phyloP scores from a whole-genome alignment of 2,113 vertebrate species.

The Sinocyclocheilus anophthalmus region DNA sequence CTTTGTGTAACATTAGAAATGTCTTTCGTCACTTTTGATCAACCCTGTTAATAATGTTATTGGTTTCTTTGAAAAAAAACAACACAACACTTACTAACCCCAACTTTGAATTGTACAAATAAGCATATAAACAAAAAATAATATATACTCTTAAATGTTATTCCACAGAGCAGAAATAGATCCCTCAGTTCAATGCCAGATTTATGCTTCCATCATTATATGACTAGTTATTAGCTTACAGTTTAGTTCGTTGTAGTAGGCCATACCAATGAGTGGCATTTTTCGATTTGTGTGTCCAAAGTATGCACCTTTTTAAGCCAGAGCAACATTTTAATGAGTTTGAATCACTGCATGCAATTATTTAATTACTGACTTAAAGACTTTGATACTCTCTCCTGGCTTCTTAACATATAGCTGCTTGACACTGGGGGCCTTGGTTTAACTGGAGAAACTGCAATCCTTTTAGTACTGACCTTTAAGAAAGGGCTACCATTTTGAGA shows the following conservation, averaged over 20 bases:
- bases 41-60: not conserved
- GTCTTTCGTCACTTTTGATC: too few relatives aligned
- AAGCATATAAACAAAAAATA: not conserved
- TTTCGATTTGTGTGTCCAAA: conserved; percentile 43
- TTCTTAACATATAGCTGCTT: conserved; percentile 31
- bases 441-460: not conserved
- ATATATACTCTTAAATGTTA: too few relatives aligned
- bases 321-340: conserved; percentile 46
- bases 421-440: conserved; percentile 28
- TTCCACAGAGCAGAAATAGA: not conserved
- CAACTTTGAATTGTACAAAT: not conserved
- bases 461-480: conserved; percentile 58
- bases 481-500: conserved; percentile 38
- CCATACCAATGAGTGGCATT: conserved; percentile 36
- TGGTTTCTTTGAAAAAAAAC: too few relatives aligned
- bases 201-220: not conserved
- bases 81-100: not conserved
- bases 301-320: conserved; percentile 34
- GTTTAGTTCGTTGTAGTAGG: not conserved
- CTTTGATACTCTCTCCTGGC: conserved; percentile 30
- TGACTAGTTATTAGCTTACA: not conserved
- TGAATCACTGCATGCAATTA: conserved; percentile 49
- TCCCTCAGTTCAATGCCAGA: too few relatives aligned
- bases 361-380: conserved; percentile 39
- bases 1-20: too few relatives aligned